Evolutionary conservation across 1,140 invertebrate species (phyloP), one percentile per base, ranked within the genome.

Genomic region (Amyelois transitella): DNA sequence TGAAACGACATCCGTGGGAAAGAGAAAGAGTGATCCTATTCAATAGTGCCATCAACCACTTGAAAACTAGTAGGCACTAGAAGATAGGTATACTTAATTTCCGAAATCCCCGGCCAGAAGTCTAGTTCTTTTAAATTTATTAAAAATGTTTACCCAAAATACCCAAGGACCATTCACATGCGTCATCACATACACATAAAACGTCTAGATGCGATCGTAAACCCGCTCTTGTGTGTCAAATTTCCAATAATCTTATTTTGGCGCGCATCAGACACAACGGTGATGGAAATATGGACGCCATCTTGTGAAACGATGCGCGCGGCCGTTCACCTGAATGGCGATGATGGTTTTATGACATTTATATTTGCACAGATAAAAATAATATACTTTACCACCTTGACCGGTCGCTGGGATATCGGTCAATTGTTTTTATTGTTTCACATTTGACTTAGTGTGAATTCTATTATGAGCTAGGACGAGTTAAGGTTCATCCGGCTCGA

Each of bases 201-300:
- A 66, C 59, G 69, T 72, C 70, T 71, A 75, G 66, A 53, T 58
- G 60, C 61, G 70, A 81, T 81, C 79, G 79, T 82, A 78, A 81
- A 81, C 52, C 60, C 62, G 67, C 69, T 75, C 70, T 68, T 81
- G 72, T 75, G 74, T 85, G 81, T 87, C 80, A 87, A 85, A 83
- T 83, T 81, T 82, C 80, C 80, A 75, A 84, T 85, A 87, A 85
- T 81, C 79, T 87, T 87, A 87, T 87, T 87, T 85, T 87, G 84
- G 84, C 79, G 81, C 82, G 79, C 82, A 81, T 86, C 81, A 86
- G 79, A 77, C 79, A 71, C 63, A 43, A 63, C 76, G 84, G 81
- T 84, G 82, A 87, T 69, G 69, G 84, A 87, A 72, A 83, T 83
- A 87, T 80, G 77, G 77, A 60, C 65, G 81, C 80, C 82, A 81